A percentile compares a stretch with the other conserved stretches of the same genome.
These are phyloP conservation scores for Sericinus montela DNA, from an alignment of 2,888 invertebrate genomes.

Conservation along the genomic window DNA sequence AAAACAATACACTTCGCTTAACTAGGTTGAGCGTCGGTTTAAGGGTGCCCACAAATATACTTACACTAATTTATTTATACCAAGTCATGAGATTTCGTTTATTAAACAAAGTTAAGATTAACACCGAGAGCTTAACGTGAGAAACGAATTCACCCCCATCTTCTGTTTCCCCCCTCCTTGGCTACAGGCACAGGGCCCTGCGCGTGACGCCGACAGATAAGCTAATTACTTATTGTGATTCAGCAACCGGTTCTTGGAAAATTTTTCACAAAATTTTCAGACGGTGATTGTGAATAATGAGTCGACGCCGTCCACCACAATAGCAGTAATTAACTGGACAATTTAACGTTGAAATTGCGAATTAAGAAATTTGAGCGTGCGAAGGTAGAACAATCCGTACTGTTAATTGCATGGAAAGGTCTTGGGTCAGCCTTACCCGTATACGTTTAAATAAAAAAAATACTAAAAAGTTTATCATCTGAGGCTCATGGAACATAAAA, in stretches of 20 bases:
- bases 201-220: constrained; percentile 69
- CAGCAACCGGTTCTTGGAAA: constrained; percentile 53
- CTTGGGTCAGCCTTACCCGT: constrained; percentile 23
- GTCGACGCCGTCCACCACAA: constrained; percentile 64
- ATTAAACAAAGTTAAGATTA: constrained; percentile 63
- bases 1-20: too few species aligned
- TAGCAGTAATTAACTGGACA: constrained; percentile 71
- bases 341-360: constrained; percentile 75
- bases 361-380: constrained; percentile 64
- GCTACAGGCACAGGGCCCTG: constrained; percentile 27
- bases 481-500: too few species aligned
- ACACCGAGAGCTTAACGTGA: constrained; percentile 56
- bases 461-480: too few species aligned
- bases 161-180: constrained; percentile 28
- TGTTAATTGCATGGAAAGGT: constrained; percentile 52
- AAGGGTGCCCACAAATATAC: constrained; percentile 4
- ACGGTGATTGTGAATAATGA: constrained; percentile 62
- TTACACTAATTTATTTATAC: constrained; percentile 13
- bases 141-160: constrained; percentile 42
- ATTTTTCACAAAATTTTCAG: constrained; percentile 61
- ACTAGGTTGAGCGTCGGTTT: too few species aligned
- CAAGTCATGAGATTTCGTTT: constrained; percentile 43
- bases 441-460: too few species aligned
- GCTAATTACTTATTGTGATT: constrained; percentile 72
- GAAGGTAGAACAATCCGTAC: constrained; percentile 56